phyloP scores from a whole-genome alignment of 2,888 invertebrate genomes.

The Elysia crispata region DNA sequence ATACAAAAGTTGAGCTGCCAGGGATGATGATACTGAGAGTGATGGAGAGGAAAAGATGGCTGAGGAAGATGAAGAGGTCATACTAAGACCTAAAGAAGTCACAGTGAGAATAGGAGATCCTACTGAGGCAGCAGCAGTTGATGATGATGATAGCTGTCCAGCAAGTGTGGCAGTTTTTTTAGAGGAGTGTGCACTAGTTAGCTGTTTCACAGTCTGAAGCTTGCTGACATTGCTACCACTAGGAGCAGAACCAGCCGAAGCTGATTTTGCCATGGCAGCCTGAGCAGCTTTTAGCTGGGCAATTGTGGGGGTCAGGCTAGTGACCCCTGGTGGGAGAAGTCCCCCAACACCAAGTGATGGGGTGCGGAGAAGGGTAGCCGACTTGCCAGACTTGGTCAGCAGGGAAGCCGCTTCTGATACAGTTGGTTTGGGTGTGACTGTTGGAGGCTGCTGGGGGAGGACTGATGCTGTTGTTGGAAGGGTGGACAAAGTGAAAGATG shows the following conservation, averaged over 20 bases:
- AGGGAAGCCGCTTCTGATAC: conserved; percentile 31
- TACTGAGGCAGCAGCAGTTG: background rate
- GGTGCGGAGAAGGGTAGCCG: conserved; percentile 15
- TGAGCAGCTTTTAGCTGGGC: conserved; percentile 44
- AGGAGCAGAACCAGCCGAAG: background rate
- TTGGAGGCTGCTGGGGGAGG: background rate
- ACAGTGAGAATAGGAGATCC: conserved; percentile 46
- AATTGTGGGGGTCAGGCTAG: conserved; percentile 17
- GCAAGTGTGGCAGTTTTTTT: no score
- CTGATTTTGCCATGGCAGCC: conserved; percentile 41
- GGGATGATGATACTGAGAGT: conserved; percentile 22
- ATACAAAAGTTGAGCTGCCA: conserved; percentile 48
- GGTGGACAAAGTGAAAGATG: conserved; percentile 40
- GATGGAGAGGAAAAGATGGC: no score
- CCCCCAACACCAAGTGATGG: background rate
- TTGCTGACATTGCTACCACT: conserved; percentile 17
- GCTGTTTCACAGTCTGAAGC: conserved; percentile 45
- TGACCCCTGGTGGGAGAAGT: background rate
- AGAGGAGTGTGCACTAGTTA: conserved; percentile 30
- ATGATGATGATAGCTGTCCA: background rate
- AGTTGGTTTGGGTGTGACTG: conserved; percentile 1
- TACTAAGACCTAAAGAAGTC: conserved; percentile 42
- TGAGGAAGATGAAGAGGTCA: background rate
- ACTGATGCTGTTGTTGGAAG: conserved; percentile 30
- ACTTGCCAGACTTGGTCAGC: conserved; percentile 32